Evolutionary conservation across 2,797 vertebrate species (phyloP).

Genomic region (Denticeps clupeoides): DNA sequence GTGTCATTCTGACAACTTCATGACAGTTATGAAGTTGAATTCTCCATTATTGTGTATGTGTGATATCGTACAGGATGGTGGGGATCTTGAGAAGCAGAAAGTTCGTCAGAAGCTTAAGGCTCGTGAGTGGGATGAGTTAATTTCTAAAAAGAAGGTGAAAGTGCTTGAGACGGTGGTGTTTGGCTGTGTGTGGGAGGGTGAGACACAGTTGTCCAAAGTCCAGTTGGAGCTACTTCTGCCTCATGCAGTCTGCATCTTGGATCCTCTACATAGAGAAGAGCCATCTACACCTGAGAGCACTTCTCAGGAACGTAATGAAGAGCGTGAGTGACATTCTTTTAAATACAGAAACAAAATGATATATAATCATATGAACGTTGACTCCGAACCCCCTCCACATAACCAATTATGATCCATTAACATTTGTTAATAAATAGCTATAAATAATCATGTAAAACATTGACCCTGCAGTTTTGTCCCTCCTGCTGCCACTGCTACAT

Average conservation of each 20-base stretch:
- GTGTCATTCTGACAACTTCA: not conserved
- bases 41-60: not conserved
- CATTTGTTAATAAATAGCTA: no score
- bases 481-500: conserved; percentile 81
- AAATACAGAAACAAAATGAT: no score
- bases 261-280: conserved; percentile 53
- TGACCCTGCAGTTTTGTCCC: conserved; percentile 61
- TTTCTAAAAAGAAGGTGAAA: conserved; percentile 81
- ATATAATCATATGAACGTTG: no score
- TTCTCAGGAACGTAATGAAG: conserved; percentile 56
- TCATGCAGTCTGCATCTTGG: conserved; percentile 65
- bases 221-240: conserved; percentile 52
- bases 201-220: not conserved
- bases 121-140: conserved; percentile 91
- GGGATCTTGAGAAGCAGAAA: conserved; percentile 84
- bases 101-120: conserved; percentile 85
- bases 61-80: conserved; percentile 59
- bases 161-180: conserved; percentile 74
- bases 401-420: no score
- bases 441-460: not conserved
- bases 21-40: not conserved
- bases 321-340: conserved; percentile 61
- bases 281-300: conserved; percentile 54
- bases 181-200: conserved; percentile 78
- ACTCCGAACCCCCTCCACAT: no score